A percentile compares a stretch with the other conserved stretches of the same genome.
Conservation (phyloP, 2,888 invertebrate species). For the Eumerus sabulonum region DNA sequence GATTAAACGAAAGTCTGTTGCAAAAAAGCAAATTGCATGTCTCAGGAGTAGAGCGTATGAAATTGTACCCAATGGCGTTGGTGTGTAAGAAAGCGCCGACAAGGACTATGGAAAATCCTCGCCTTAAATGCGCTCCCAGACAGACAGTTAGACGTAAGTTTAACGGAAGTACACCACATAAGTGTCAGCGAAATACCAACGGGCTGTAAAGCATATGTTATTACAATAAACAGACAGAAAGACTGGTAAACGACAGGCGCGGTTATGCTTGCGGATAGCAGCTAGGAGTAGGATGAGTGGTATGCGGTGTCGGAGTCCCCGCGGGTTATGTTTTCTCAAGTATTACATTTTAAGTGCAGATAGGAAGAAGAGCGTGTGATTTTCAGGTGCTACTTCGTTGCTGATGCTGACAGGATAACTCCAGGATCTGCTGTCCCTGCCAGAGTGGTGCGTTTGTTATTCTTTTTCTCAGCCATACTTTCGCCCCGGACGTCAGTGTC, state of each 20-base stretch:
- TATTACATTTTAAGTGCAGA: slow-evolving; percentile 49
- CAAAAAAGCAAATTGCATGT: slow-evolving; percentile 55
- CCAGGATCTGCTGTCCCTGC: slow-evolving; percentile 48
- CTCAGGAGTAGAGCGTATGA: slow-evolving; percentile 16
- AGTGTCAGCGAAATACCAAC: slow-evolving; percentile 47
- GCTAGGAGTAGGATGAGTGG: neutral
- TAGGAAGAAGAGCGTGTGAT: slow-evolving; percentile 43
- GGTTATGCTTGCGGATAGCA: no score
- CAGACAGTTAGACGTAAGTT: slow-evolving; percentile 53
- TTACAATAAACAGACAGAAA: slow-evolving; percentile 50
- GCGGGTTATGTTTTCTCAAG: slow-evolving; percentile 51
- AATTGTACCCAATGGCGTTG: neutral
- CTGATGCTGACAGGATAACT: slow-evolving; percentile 46
- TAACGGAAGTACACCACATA: slow-evolving; percentile 42
- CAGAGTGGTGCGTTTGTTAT: neutral
- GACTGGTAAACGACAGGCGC: slow-evolving; percentile 2
- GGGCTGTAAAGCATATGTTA: slow-evolving; percentile 40
- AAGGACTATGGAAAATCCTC: slow-evolving; percentile 10
- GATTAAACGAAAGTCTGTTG: slow-evolving; percentile 44
- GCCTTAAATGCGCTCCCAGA: slow-evolving; percentile 19
- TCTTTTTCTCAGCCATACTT: no score
- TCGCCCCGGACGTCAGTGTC: no score
- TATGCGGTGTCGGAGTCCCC: slow-evolving; percentile 12
- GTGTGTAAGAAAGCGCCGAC: no score
- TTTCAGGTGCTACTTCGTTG: slow-evolving; percentile 52